phyloP scores from a whole-genome alignment of 2,797 vertebrate species.

The Alosa sapidissima region DNA sequence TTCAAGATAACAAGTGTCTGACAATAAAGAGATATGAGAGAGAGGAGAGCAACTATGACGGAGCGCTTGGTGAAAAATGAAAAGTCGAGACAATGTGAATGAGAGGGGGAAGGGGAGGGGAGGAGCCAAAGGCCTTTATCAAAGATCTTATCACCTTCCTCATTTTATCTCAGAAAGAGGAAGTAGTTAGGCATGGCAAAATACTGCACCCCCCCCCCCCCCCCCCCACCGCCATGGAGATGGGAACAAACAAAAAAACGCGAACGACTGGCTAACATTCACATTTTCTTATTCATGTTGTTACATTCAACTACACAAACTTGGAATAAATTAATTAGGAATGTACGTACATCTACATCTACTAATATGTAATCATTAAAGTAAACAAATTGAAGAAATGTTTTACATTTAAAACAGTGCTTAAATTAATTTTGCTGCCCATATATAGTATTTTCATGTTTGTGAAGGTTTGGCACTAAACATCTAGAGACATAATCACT shows the following conservation, averaged over 20 bases:
- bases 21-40: neutral
- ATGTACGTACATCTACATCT: too few relatives aligned
- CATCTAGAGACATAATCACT: neutral
- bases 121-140: conserved; percentile 2
- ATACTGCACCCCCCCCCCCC: conserved; percentile 34
- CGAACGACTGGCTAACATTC: neutral
- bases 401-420: neutral
- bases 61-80: neutral
- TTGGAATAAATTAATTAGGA: neutral
- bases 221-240: conserved; percentile 8
- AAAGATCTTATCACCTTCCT: conserved; percentile 36
- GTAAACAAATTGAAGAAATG: neutral
- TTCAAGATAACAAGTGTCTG: neutral
- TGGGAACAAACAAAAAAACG: conserved; percentile 17
- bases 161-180: conserved; percentile 39
- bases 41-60: neutral
- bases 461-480: neutral
- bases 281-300: neutral
- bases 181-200: conserved; percentile 41
- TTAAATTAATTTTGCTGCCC: neutral
- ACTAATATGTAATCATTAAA: neutral
- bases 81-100: neutral
- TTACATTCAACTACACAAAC: neutral
- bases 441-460: neutral
- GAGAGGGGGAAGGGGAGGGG: conserved; percentile 1